Percentiles rank a stretch among this genome's conserved stretches.
phyloP scores from a whole-genome alignment of 35 echinoderm and acorn worm species.

The Nesometra sesokonis region DNA sequence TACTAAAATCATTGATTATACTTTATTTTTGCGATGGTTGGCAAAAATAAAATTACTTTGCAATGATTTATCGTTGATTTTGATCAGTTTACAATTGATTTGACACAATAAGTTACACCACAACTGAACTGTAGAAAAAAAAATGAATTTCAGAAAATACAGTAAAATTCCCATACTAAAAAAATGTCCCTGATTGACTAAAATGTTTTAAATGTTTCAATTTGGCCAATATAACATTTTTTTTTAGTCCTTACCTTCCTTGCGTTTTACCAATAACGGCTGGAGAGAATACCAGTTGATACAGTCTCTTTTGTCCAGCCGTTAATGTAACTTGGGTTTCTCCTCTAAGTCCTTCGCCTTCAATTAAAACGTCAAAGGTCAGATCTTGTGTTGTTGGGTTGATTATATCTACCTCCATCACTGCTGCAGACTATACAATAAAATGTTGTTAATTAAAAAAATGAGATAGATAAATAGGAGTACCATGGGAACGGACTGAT shows the following conservation, averaged over 20 bases:
- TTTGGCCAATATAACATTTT: not conserved
- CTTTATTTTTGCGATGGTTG: no score
- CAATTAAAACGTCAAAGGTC: slow-evolving; percentile 61
- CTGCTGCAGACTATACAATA: slow-evolving; percentile 34
- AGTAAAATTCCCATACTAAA: no score
- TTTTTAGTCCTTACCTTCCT: slow-evolving; percentile 85
- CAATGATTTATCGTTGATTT: no score
- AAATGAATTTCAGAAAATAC: no score
- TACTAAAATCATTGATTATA: no score
- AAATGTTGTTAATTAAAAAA: not conserved
- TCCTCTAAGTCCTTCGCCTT: slow-evolving; percentile 66
- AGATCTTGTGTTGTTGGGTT: slow-evolving; percentile 63
- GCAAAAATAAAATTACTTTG: no score
- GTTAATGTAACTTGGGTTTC: slow-evolving; percentile 38
- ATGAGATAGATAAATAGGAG: no score
- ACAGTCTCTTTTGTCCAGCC: slow-evolving; percentile 70
- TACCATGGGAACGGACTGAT: no score
- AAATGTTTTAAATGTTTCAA: not conserved
- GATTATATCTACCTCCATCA: slow-evolving; percentile 84
- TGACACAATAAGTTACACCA: no score
- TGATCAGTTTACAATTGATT: no score
- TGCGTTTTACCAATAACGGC: slow-evolving; percentile 55
- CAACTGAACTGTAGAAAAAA: no score
- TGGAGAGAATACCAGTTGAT: slow-evolving; percentile 76
- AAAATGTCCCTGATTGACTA: no score